Evolutionary conservation across 2,113 vertebrate species (phyloP), one percentile per base, ranked within the genome.

Genomic region (Erythrolamprus reginae): DNA sequence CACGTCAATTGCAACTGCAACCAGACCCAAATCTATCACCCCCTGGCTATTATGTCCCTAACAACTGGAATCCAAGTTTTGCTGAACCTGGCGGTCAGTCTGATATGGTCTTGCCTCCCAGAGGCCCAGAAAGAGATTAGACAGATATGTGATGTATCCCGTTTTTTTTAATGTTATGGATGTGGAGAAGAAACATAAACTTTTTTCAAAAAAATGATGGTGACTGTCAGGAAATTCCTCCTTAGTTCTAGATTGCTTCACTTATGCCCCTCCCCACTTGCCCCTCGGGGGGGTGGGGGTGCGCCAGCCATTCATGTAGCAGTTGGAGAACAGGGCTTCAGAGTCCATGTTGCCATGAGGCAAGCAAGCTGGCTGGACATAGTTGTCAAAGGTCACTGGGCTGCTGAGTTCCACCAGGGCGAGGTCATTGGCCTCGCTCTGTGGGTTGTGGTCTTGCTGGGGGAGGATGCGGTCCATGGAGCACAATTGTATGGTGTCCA

Each of bases 281-380:
- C 93, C 90, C 86, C 88, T 89, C 26, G 77, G 45, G 24, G 45
- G 45, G 24, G 45, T 23, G 21, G 90, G 90, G 42, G 89, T 91
- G 33, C 90, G 90, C 94, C 94, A 95, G 19, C 94, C 94, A 15
- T 88, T 93, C 50, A 93, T 87, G 55, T 90, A 88, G 87, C 94
- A 95, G 23, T 15, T 10, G 17, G 88, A 53, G 28, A 88, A 84
- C 47, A 48, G 13, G 47, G 15, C 10, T 12, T 26, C 1, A 1
- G 77, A 12, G 70, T 38, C 24, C 42, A 85, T 23, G 12, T 10
- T 82, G 84, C 6, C 3, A 2, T 47, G 89, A n/a, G 91, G 93
- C 87, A 95, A 86, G 23, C 94, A 95, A 56, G 93, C 87, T 42
- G 94, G 92, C 58, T 88, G 94, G n/a, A 94, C 88, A 10, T 91